Evolutionary conservation across 1,140 invertebrate genomes (phyloP).

Genomic region (Andricus grossulariae): DNA sequence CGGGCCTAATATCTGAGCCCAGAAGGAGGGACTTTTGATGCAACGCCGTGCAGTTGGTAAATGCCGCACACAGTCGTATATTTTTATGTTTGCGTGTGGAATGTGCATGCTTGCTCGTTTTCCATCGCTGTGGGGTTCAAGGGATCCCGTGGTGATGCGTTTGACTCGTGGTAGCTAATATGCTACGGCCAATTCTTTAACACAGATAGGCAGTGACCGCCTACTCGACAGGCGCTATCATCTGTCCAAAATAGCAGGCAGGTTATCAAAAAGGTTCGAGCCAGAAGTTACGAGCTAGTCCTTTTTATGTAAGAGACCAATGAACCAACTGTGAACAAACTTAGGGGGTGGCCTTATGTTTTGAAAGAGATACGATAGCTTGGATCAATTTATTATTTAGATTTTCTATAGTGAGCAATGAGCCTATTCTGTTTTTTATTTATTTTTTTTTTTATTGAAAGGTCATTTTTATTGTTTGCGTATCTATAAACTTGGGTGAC

Average conservation of each 20-base stretch:
- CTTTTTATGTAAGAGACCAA: conserved; percentile 15
- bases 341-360: too few species aligned
- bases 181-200: conserved; percentile 15
- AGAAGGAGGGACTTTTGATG: conserved; percentile 17
- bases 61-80: not conserved
- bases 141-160: conserved; percentile 17
- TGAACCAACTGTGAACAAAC: conserved; percentile 1
- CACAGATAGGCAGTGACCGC: conserved; percentile 27
- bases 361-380: too few species aligned
- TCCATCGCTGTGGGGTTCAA: conserved; percentile 20
- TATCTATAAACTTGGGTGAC: too few species aligned
- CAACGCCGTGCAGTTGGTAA: conserved; percentile 5
- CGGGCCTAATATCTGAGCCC: not conserved
- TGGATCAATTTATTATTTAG: too few species aligned
- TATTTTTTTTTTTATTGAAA: too few species aligned
- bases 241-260: conserved; percentile 21
- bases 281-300: not conserved
- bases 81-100: conserved; percentile 2
- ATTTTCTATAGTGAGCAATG: too few species aligned
- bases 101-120: conserved; percentile 15
- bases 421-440: too few species aligned
- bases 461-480: too few species aligned
- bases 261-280: conserved; percentile 11
- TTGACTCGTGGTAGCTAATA: conserved; percentile 27
- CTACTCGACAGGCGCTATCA: conserved; percentile 28